Conservation (phyloP, 92 coral and sea anemone species). For the Scolanthus callimorphus region DNA sequence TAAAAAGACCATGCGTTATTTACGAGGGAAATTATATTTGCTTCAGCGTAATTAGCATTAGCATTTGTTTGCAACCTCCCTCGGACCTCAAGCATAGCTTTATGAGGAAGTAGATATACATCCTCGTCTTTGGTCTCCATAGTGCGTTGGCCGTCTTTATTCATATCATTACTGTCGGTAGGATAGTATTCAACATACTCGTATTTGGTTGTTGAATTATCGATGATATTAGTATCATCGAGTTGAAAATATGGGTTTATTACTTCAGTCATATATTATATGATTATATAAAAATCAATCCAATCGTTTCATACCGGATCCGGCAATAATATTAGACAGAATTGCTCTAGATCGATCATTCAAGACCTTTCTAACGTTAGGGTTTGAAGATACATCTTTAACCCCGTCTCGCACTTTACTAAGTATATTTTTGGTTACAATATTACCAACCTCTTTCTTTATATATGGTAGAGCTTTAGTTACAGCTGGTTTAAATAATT, state of each 20-base stretch:
- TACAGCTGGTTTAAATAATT: background rate
- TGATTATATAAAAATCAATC: background rate
- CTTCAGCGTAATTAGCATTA: background rate
- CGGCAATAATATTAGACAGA: conserved; percentile 10
- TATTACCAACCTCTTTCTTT: background rate
- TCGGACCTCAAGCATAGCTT: background rate
- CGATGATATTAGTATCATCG: background rate
- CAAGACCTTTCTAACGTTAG: conserved; percentile 1
- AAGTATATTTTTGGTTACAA: too few relatives aligned
- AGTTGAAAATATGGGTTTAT: background rate
- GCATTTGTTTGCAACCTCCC: conserved; percentile 2
- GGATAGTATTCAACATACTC: conserved; percentile 4
- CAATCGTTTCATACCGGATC: conserved; percentile 11
- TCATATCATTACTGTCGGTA: background rate
- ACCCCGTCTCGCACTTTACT: too few relatives aligned
- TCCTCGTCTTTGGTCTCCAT: background rate
- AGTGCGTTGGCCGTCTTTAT: conserved; percentile 3
- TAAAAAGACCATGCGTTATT: conserved; percentile 9
- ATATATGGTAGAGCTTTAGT: background rate
- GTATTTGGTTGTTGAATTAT: background rate
- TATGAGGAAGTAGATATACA: conserved; percentile 1
- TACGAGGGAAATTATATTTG: background rate
- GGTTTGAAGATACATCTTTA: too few relatives aligned
- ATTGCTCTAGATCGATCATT: conserved; percentile 4
- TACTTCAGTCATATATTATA: conserved; percentile 6